Evolutionary conservation across 2,797 vertebrate species (phyloP).

Genomic region (Sebastes baramenuke): DNA sequence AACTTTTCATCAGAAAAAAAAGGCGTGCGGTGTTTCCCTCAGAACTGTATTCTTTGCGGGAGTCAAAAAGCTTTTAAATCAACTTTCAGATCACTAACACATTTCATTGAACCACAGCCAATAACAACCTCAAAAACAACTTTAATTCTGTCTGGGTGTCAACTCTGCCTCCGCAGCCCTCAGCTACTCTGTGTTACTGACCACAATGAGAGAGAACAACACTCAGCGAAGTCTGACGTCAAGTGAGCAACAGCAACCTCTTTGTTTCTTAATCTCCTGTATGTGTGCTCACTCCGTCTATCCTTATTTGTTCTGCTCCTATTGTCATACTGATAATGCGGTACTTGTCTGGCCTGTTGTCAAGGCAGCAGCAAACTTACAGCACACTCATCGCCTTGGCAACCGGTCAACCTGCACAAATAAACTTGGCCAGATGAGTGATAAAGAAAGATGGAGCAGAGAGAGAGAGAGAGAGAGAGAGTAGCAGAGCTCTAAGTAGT

Average conservation of each 20-base stretch:
- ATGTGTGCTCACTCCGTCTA: slow-evolving; percentile 2
- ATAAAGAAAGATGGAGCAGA: slow-evolving; percentile 12
- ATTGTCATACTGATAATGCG: slow-evolving; percentile 56
- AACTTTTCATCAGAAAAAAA: neutral
- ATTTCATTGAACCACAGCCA: neutral
- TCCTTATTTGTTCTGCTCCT: slow-evolving; percentile 53
- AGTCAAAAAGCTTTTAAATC: neutral
- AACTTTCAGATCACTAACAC: neutral
- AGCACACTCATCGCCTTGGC: slow-evolving; percentile 72
- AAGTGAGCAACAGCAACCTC: slow-evolving; percentile 12
- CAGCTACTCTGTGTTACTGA: neutral
- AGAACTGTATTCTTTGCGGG: neutral
- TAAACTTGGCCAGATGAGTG: slow-evolving; percentile 61
- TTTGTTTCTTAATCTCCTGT: slow-evolving; percentile 8
- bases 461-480: neutral
- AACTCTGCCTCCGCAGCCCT: neutral
- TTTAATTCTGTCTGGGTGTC: neutral
- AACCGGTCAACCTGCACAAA: slow-evolving; percentile 72
- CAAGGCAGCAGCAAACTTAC: slow-evolving; percentile 75
- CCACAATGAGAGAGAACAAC: neutral
- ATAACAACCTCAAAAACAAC: slow-evolving; percentile 12
- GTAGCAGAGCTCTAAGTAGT: neutral
- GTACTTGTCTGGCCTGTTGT: slow-evolving; percentile 62
- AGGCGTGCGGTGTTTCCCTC: neutral
- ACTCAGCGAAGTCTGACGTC: slow-evolving; percentile 6